These are phyloP conservation scores for Oscheius sp. DNA, from an alignment of 2,888 invertebrate species.

Conservation along the genomic window DNA sequence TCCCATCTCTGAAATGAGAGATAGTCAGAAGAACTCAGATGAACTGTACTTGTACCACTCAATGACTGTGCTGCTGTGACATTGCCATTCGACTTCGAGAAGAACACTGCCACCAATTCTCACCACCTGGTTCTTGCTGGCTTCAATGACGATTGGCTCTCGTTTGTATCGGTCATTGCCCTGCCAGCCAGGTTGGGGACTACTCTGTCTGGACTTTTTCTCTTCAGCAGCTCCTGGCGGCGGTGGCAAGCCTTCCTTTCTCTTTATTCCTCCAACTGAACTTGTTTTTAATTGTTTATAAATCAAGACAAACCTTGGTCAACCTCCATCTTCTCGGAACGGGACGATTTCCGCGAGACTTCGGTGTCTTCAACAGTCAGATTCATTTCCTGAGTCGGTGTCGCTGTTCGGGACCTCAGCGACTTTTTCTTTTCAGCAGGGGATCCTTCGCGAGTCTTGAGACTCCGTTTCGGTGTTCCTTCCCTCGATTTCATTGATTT, in stretches of 20 bases:
- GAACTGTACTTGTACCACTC: slow-evolving; percentile 70
- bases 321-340: slow-evolving; percentile 58
- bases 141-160: slow-evolving; percentile 69
- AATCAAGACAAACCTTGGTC: slow-evolving; percentile 38
- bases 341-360: slow-evolving; percentile 37
- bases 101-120: slow-evolving; percentile 61
- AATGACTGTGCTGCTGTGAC: slow-evolving; percentile 69
- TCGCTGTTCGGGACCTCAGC: slow-evolving; percentile 65
- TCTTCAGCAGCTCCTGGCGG: slow-evolving; percentile 49
- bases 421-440: slow-evolving; percentile 70
- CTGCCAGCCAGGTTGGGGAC: slow-evolving; percentile 45
- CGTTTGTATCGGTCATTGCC: slow-evolving; percentile 58
- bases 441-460: slow-evolving; percentile 70
- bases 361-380: slow-evolving; percentile 27
- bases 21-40: neutral
- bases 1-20: slow-evolving; percentile 64
- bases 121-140: slow-evolving; percentile 68
- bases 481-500: slow-evolving; percentile 56
- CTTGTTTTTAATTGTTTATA: neutral
- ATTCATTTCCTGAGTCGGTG: slow-evolving; percentile 65
- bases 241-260: slow-evolving; percentile 54
- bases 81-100: slow-evolving; percentile 69
- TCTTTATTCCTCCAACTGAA: slow-evolving; percentile 41
- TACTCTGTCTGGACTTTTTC: slow-evolving; percentile 54
- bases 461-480: slow-evolving; percentile 54